Conservation (phyloP, 35 echinoderm and acorn worm species). For the Acanthaster planci region DNA sequence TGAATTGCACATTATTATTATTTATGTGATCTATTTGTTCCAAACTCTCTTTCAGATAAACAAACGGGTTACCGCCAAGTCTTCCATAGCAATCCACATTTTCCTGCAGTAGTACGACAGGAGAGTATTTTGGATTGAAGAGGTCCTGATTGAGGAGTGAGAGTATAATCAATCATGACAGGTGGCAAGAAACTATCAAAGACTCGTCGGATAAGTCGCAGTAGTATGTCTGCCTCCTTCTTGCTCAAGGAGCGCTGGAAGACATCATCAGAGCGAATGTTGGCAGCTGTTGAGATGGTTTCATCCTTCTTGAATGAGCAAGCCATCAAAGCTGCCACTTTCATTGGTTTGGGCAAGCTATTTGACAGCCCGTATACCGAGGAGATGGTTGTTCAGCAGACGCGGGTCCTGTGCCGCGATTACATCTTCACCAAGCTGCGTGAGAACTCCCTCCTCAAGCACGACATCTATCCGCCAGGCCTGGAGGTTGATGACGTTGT, state of each 20-base stretch:
- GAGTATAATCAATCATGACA: no score
- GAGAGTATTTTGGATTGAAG: no score
- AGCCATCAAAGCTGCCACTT: background rate
- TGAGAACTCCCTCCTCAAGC: conserved; percentile 36
- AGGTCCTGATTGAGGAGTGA: no score
- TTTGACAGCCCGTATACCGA: conserved; percentile 37
- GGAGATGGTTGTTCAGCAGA: conserved; percentile 49
- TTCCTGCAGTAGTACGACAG: no score
- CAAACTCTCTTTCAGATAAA: no score
- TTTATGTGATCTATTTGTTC: no score
- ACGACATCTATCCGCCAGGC: conserved; percentile 36
- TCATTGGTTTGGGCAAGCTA: background rate
- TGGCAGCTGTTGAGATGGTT: background rate
- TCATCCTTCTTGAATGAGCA: background rate
- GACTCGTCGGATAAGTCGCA: conserved; percentile 8
- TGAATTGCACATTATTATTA: no score
- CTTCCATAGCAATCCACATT: no score
- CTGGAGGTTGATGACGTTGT: background rate
- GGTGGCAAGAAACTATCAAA: background rate
- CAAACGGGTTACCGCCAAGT: no score
- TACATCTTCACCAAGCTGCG: conserved; percentile 43
- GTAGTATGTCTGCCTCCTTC: background rate
- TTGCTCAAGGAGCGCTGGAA: background rate
- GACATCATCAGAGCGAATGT: background rate
- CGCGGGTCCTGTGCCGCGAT: conserved; percentile 50